Evolutionary conservation across 2,113 vertebrate genomes (phyloP).

Genomic region (Sinocyclocheilus rhinocerous): DNA sequence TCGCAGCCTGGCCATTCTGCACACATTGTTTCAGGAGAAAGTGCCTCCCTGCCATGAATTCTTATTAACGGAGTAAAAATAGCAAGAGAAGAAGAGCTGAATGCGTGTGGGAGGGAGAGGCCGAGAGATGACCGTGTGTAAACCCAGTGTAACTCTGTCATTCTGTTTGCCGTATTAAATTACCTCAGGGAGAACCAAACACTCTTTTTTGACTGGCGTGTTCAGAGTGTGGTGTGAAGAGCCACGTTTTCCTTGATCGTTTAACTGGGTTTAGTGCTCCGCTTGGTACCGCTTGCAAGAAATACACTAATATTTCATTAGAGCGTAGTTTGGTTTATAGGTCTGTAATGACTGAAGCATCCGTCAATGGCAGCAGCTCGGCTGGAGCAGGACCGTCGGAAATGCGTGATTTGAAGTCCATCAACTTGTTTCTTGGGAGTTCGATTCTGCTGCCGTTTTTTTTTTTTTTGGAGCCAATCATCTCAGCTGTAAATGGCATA

Average conservation of each 20-base stretch:
- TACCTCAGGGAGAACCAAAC: background rate
- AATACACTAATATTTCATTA: background rate
- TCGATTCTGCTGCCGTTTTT: background rate
- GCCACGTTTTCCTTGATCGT: background rate
- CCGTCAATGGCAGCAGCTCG: background rate
- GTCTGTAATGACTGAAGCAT: background rate
- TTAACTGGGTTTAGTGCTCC: background rate
- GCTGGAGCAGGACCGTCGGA: background rate
- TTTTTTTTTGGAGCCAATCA: background rate
- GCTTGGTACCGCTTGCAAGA: background rate
- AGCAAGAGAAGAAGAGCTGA: slow-evolving; percentile 53
- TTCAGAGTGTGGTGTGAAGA: background rate
- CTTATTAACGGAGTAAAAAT: slow-evolving; percentile 74
- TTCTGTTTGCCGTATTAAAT: background rate
- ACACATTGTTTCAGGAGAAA: slow-evolving; percentile 67
- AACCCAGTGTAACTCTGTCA: background rate
- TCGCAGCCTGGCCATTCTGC: slow-evolving; percentile 52
- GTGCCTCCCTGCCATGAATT: slow-evolving; percentile 65
- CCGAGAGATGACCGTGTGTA: background rate
- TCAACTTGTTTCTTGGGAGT: background rate
- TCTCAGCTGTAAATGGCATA: background rate
- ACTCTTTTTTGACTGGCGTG: background rate
- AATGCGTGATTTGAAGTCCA: background rate
- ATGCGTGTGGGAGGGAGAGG: slow-evolving; percentile 57
- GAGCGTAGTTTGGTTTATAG: background rate